phyloP scores from a whole-genome alignment of 2,888 invertebrate genomes.

The Ectemnius lituratus region DNA sequence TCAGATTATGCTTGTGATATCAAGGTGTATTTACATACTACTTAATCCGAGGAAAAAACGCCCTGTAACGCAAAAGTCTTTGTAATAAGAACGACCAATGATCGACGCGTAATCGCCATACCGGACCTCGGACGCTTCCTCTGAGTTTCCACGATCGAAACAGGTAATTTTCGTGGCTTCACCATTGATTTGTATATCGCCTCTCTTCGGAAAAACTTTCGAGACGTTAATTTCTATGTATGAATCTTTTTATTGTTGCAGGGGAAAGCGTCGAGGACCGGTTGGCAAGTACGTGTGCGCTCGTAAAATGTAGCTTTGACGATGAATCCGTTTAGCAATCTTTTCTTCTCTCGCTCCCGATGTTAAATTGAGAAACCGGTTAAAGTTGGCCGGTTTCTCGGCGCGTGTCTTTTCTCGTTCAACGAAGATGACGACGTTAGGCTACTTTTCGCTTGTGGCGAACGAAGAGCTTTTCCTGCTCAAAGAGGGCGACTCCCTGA shows the following conservation, averaged over 20 bases:
- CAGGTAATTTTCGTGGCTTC: neutral
- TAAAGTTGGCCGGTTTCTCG: slow-evolving; percentile 62
- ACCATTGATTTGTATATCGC: neutral
- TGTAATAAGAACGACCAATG: slow-evolving; percentile 68
- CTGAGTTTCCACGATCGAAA: neutral
- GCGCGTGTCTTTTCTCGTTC: slow-evolving; percentile 67
- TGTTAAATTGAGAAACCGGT: slow-evolving; percentile 69
- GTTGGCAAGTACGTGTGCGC: slow-evolving; percentile 61
- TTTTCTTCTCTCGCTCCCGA: slow-evolving; percentile 71
- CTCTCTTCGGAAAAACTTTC: neutral
- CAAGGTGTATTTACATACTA: slow-evolving; percentile 77
- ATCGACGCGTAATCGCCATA: slow-evolving; percentile 65
- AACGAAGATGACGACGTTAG: slow-evolving; percentile 70
- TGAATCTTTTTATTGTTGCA: neutral
- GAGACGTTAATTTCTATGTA: slow-evolving; percentile 1
- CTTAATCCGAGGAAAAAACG: slow-evolving; percentile 75
- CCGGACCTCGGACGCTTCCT: slow-evolving; percentile 23
- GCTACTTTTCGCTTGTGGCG: slow-evolving; percentile 57
- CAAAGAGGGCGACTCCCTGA: slow-evolving; percentile 30
- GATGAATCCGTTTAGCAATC: slow-evolving; percentile 75
- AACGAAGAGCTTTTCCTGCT: slow-evolving; percentile 47
- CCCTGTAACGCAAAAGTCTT: slow-evolving; percentile 68
- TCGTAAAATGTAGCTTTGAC: slow-evolving; percentile 74
- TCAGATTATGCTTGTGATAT: slow-evolving; percentile 74
- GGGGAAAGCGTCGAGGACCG: slow-evolving; percentile 51